phyloP scores from a whole-genome alignment of 1,140 invertebrate genomes.

The Trichoplusia ni region DNA sequence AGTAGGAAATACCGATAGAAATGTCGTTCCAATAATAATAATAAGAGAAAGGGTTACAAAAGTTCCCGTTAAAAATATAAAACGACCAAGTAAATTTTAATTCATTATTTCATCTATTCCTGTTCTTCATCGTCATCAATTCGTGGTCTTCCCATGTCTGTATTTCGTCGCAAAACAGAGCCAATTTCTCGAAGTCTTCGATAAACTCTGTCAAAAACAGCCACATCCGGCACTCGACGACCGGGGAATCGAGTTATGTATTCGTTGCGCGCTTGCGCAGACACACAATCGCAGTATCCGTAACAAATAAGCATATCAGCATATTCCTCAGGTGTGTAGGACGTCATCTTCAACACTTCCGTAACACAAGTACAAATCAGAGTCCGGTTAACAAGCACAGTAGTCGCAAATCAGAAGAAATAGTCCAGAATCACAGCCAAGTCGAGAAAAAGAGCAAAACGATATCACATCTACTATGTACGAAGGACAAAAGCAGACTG shows the following conservation, averaged over 20 bases:
- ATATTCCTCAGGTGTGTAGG: constrained; percentile 1
- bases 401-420: constrained; percentile 31
- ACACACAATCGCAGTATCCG: constrained; percentile 31
- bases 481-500: too few species aligned
- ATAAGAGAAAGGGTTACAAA: too few species aligned
- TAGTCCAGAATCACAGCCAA: constrained; percentile 36
- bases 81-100: too few species aligned
- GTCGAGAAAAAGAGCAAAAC: constrained; percentile 11
- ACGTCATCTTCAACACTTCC: constrained; percentile 31
- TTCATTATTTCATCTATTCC: too few species aligned
- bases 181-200: constrained; percentile 41
- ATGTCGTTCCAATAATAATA: too few species aligned
- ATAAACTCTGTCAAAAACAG: constrained; percentile 34
- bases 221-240: constrained; percentile 31
- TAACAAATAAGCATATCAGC: constrained; percentile 34
- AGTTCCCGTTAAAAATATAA: too few species aligned
- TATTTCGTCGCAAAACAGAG: constrained; percentile 32
- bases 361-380: constrained; percentile 18
- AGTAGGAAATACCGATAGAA: too few species aligned
- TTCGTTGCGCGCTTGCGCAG: too few species aligned
- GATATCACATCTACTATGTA: constrained; percentile 14
- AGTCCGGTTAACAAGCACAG: constrained; percentile 32
- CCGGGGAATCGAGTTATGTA: constrained; percentile 34
- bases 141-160: constrained; percentile 38
- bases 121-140: constrained; percentile 33